These are phyloP conservation scores for Lacerta bilineata DNA, from an alignment of 2,797 vertebrate genomes.

Conservation along the genomic window DNA sequence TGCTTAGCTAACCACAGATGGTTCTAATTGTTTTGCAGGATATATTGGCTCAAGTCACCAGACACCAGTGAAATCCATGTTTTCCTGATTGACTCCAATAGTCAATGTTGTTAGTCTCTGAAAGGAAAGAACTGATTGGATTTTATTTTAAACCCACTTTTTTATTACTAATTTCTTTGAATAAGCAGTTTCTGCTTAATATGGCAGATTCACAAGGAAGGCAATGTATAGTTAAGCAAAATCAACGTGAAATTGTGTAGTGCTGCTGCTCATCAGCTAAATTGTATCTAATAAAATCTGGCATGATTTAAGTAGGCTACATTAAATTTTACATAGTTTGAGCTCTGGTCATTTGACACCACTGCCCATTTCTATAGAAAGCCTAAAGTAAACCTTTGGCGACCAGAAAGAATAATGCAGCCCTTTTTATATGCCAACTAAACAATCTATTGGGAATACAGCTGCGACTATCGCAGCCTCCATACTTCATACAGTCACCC, in stretches of 20 bases:
- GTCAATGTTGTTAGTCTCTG: constrained; percentile 41
- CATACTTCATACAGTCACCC: no score
- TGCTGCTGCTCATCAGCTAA: constrained; percentile 38
- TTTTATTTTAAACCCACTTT: constrained; percentile 16
- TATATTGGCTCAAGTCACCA: constrained; percentile 33
- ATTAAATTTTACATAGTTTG: constrained; percentile 13
- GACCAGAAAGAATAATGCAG: constrained; percentile 36
- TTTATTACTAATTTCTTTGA: constrained; percentile 51
- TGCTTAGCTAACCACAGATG: constrained; percentile 15
- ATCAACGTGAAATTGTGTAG: constrained; percentile 19
- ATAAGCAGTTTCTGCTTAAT: constrained; percentile 39
- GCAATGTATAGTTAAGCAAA: constrained; percentile 41
- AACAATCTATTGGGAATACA: neutral
- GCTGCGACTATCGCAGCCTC: neutral
- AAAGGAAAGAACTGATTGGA: constrained; percentile 34
- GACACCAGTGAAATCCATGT: constrained; percentile 11
- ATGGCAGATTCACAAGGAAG: constrained; percentile 53
- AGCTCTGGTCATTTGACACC: constrained; percentile 34
- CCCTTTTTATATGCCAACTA: neutral
- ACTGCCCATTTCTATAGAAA: constrained; percentile 39
- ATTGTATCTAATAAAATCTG: constrained; percentile 57
- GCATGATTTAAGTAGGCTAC: constrained; percentile 34
- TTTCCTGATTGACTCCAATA: constrained; percentile 34
- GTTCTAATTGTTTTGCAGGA: constrained; percentile 11
- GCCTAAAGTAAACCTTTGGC: constrained; percentile 34